phyloP scores from a whole-genome alignment of 2,113 vertebrate species.

The Pongo pygmaeus region DNA sequence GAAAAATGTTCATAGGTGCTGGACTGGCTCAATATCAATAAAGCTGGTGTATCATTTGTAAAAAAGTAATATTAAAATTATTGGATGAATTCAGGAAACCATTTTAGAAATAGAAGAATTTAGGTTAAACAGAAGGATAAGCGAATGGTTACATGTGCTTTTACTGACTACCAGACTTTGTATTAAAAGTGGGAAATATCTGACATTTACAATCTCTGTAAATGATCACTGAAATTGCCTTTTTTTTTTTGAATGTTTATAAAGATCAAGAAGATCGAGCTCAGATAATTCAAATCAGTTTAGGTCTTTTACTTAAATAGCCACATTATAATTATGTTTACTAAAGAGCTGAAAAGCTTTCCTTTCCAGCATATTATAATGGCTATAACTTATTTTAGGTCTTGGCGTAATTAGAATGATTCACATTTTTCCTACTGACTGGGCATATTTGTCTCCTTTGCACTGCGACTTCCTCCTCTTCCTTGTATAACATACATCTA shows the following conservation, averaged over 20 bases:
- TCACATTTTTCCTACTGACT: not conserved
- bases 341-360: not conserved
- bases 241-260: not conserved
- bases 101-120: constrained; percentile 57
- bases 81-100: not conserved
- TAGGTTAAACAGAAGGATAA: constrained; percentile 42
- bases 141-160: not conserved
- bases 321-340: constrained; percentile 26
- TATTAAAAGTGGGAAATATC: not conserved
- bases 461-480: not conserved
- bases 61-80: constrained; percentile 36
- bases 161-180: constrained; percentile 40
- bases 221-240: not conserved
- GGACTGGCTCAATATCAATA: not conserved
- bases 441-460: not conserved
- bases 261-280: constrained; percentile 14
- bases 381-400: not conserved
- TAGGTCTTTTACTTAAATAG: constrained; percentile 39
- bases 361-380: not conserved
- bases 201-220: not conserved
- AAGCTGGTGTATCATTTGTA: not conserved
- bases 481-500: not conserved
- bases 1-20: not conserved
- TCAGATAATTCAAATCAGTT: not conserved
- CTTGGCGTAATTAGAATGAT: not conserved